Conservation (phyloP, 2,797 vertebrate genomes). For the Danio kyathit region DNA sequence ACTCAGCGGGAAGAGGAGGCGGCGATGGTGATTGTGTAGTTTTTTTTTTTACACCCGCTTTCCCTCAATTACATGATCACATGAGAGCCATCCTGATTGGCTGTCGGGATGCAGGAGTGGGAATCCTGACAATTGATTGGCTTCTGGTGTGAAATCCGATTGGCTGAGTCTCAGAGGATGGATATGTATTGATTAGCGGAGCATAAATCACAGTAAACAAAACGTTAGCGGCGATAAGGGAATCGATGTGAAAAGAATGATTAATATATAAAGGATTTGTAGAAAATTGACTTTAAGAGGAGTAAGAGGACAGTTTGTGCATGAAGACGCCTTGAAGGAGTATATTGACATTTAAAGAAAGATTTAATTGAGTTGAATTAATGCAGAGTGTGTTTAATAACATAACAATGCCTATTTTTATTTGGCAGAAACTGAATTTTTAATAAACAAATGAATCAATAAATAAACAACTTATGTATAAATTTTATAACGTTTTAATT, state of each 20-base stretch:
- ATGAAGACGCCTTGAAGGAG: background rate
- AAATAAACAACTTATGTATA: no score
- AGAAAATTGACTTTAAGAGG: conserved; percentile 2
- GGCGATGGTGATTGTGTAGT: conserved; percentile 56
- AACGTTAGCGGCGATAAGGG: conserved; percentile 8
- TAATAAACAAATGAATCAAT: no score
- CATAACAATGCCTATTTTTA: background rate
- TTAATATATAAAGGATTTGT: background rate
- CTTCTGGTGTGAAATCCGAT: conserved; percentile 38
- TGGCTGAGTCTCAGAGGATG: conserved; percentile 42
- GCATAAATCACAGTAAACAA: conserved; percentile 26
- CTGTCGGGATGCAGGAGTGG: conserved; percentile 36
- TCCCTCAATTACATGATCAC: conserved; percentile 40
- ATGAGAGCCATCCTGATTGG: conserved; percentile 47
- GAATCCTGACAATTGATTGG: conserved; percentile 40
- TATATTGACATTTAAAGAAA: background rate
- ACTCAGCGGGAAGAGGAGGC: conserved; percentile 47
- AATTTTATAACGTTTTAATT: no score
- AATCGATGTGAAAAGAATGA: conserved; percentile 16
- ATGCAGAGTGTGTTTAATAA: background rate
- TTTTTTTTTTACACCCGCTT: conserved; percentile 28
- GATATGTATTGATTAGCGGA: conserved; percentile 33
- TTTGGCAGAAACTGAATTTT: no score
- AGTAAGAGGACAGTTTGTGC: background rate
- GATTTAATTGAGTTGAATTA: background rate